These are phyloP conservation scores for Emys orbicularis DNA, from an alignment of 2,797 vertebrate genomes.

Conservation along the genomic window DNA sequence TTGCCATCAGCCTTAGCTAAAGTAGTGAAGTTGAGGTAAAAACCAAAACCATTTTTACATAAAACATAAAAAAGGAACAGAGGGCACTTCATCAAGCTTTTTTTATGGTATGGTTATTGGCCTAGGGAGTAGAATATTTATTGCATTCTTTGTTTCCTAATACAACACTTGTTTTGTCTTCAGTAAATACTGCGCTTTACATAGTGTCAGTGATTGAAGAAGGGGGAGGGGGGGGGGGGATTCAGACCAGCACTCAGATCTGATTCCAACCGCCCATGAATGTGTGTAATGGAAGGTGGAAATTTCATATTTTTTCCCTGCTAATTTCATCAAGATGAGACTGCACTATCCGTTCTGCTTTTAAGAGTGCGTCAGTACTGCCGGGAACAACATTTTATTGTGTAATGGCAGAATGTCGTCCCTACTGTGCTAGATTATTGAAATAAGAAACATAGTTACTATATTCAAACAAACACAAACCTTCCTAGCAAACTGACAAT, in stretches of 20 bases:
- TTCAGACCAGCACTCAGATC: slow-evolving; percentile 26
- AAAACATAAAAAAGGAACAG: slow-evolving; percentile 47
- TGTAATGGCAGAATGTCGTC: slow-evolving; percentile 63
- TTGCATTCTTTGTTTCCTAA: slow-evolving; percentile 71
- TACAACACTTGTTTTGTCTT: slow-evolving; percentile 69
- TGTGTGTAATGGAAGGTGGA: slow-evolving; percentile 54
- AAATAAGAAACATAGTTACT: slow-evolving; percentile 69
- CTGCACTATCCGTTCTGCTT: slow-evolving; percentile 64
- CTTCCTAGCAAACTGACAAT: slow-evolving; percentile 61
- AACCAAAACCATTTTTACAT: slow-evolving; percentile 64
- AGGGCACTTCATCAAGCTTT: slow-evolving; percentile 51
- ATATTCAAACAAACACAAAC: slow-evolving; percentile 34
- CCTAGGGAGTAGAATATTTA: slow-evolving; percentile 48
- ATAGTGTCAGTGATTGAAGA: slow-evolving; percentile 39
- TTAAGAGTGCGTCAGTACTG: slow-evolving; percentile 66
- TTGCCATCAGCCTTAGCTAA: slow-evolving; percentile 76
- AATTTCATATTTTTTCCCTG: slow-evolving; percentile 68
- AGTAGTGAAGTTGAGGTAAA: slow-evolving; percentile 62
- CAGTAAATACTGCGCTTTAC: slow-evolving; percentile 57
- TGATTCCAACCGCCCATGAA: slow-evolving; percentile 56
- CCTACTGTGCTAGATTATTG: slow-evolving; percentile 70
- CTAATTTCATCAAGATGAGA: slow-evolving; percentile 72
- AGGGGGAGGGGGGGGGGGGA: background rate
- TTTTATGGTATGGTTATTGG: slow-evolving; percentile 52
- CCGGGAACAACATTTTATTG: slow-evolving; percentile 68